Evolutionary conservation across 2,113 vertebrate genomes (phyloP), one percentile per base, ranked within the genome.

Genomic region (Chlamydotis undulata): DNA sequence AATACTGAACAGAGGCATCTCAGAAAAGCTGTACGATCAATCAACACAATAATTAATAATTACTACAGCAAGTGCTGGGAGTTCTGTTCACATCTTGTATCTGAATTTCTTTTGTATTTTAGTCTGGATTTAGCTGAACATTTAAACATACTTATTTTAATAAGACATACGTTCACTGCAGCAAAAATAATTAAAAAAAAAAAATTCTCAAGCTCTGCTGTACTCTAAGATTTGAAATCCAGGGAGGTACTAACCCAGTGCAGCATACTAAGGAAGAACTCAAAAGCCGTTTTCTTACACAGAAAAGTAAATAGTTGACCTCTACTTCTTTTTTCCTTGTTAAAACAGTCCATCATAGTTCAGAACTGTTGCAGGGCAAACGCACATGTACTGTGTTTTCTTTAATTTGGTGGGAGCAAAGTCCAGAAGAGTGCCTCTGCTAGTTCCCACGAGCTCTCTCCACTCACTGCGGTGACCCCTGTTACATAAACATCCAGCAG

Each of bases 361-460:
- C 84, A 80, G 96, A 96, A 95, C 93, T 95, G 92, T 93, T 90
- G 89, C 90, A 95, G 96, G 96, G 93, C 93, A 96, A 96, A 94
- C 3, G 56, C 95, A 96, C 90, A 96, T 60, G 95, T 86, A 87
- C 89, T 94, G 82, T 95, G 94, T 97, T 97, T 96, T 96, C 97
- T 97, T 97, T 97, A 95, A 96, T 95, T 97, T 96, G 94, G 94
- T 96, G 95, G 96, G 96, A 97, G 92, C 92, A 94, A 69, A 97
- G 96, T 93, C 95, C 94, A 95, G 89, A 82, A 64, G 91, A 97
- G 91, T 75, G 96, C 65, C 83, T 93, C 87, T 84, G 55, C 81
- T 80, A 67, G 95, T 98, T 98, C 97, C 98, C 97, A 97, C 97
- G 97, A 96, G 97, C 97, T 97, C 95, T 97, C 88, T 57, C 95